Base-by-base conservation (phyloP, 2,797 vertebrate genomes). In the Peromyscus melanophrys region DNA sequence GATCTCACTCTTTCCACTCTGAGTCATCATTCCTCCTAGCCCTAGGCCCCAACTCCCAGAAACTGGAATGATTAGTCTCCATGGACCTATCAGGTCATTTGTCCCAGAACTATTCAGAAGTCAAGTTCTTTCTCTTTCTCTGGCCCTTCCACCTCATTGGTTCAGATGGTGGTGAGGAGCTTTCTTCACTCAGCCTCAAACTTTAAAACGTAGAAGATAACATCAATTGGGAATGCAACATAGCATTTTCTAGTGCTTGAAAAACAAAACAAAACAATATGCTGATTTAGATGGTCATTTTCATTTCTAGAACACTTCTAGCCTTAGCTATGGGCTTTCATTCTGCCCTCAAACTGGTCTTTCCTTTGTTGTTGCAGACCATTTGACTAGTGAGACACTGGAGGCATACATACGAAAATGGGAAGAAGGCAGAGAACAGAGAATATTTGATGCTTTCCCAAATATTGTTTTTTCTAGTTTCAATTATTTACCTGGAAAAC, bases 401-500 rank as follows among this genome's bases (percentile, higher is more conserved):
- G 19, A 85, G 65, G 19, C 12, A 86, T n/a, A 89, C 11, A n/a
- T n/a, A n/a, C n/a, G 43, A 76, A 19, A 13, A 73, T 37, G 83
- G 11, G 7, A 52, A 83, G 96, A 93, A 76, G 46, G n/a, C n/a
- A 40, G 43, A 34, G 37, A 9, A 93, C 59, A 37, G 55, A n/a
- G n/a, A n/a, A n/a, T n/a, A n/a, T n/a, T n/a, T 84, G 69, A 31
- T 34, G 71, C 61, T 25, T 94, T 65, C 86, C 46, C 77, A 25
- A 23, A 49, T 2, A 90, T 69, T 83, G 89, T 69, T 9, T 71
- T 71, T 7, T n/a, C 80, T 52, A 69, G 21, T 76, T 76, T 90
- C 52, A 83, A 14, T 37, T 71, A 61, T 40, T 95, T 92, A 85
- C 43, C n/a, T 83, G 67, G 21, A 96, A 96, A 98, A 69, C 1